Evolutionary conservation across 1,140 invertebrate species (phyloP).

Genomic region (Heliconius congener): DNA sequence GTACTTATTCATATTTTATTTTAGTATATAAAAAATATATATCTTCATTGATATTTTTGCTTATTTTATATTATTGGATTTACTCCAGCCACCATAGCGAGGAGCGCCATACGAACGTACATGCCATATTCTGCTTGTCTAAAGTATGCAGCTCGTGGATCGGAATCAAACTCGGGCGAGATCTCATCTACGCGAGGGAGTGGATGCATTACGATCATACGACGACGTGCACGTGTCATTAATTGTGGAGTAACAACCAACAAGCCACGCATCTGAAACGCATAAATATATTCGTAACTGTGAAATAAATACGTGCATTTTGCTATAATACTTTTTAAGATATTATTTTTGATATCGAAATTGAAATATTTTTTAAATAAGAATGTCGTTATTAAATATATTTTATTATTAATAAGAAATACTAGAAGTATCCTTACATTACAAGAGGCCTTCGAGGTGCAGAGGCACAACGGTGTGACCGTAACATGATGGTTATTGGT

Average conservation of each 20-base stretch:
- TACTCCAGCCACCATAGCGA: slow-evolving; percentile 93
- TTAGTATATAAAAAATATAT: no score
- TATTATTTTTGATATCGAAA: neutral
- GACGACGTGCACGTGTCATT: slow-evolving; percentile 96
- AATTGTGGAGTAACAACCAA: slow-evolving; percentile 96
- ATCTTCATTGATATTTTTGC: neutral
- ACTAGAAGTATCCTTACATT: no score
- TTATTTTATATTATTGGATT: slow-evolving; percentile 59
- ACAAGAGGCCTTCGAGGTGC: no score
- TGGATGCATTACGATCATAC: slow-evolving; percentile 99
- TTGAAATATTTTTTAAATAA: no score
- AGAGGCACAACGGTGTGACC: no score
- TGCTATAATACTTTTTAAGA: neutral
- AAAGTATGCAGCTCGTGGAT: slow-evolving; percentile 98
- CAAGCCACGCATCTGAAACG: slow-evolving; percentile 89
- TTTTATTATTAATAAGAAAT: no score
- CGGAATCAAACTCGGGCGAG: slow-evolving; percentile 95
- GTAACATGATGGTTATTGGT: no score
- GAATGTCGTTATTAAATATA: no score
- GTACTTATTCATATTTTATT: no score
- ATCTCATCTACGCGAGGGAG: slow-evolving; percentile 97
- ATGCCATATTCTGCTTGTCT: slow-evolving; percentile 98
- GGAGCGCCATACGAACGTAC: slow-evolving; percentile 98
- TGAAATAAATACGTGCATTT: neutral
- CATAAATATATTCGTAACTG: slow-evolving; percentile 19